Conservation (phyloP, 2,113 vertebrate genomes). For the Melanerpes formicivorus region DNA sequence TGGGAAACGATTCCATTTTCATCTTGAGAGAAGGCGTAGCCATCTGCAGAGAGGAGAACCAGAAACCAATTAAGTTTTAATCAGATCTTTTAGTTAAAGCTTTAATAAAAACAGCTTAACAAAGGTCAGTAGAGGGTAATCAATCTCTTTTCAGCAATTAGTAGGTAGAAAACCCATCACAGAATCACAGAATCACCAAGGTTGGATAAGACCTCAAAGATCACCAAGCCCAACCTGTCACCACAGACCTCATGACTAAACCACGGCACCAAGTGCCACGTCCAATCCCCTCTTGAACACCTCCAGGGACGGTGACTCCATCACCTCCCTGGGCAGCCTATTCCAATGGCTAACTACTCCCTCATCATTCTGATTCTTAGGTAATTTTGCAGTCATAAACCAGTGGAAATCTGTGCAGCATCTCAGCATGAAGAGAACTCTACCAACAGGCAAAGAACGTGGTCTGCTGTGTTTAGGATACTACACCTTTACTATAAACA, state of each 20-base stretch:
- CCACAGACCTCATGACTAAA: no score
- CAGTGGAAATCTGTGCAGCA: background rate
- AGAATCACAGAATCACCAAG: no score
- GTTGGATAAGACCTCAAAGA: no score
- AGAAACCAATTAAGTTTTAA: background rate
- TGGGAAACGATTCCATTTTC: slow-evolving; percentile 98
- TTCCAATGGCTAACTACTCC: no score
- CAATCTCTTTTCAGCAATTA: background rate
- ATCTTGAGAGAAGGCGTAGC: slow-evolving; percentile 98
- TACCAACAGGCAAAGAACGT: background rate
- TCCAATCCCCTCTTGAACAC: no score
- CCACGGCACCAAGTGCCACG: no score
- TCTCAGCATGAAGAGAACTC: background rate
- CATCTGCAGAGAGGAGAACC: slow-evolving; percentile 79
- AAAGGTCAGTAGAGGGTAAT: background rate
- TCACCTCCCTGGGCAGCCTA: no score
- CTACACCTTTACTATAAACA: background rate
- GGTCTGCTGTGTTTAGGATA: background rate
- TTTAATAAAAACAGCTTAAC: background rate
- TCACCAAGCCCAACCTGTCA: no score
- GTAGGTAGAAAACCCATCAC: background rate
- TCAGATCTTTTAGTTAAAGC: background rate
- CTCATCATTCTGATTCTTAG: background rate
- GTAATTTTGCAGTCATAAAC: background rate
- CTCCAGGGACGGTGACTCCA: no score